phyloP scores from a whole-genome alignment of 2,888 invertebrate species.

The Heliconius aoede region DNA sequence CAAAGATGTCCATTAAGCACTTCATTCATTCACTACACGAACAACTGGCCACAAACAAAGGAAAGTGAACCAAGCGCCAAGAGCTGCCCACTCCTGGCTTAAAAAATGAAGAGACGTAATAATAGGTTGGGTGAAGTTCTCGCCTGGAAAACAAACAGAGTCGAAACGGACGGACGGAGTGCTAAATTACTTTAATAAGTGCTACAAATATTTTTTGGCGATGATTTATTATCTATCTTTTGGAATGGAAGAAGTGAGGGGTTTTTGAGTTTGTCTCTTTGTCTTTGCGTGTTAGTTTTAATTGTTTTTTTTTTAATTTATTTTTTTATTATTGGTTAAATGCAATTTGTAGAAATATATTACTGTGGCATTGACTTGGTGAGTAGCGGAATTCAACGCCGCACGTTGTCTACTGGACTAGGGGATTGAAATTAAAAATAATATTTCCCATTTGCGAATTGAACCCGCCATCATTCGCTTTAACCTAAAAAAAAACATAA shows the following conservation, averaged over 20 bases:
- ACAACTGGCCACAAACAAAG: slow-evolving; percentile 39
- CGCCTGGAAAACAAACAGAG: slow-evolving; percentile 83
- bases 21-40: slow-evolving; percentile 38
- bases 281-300: neutral
- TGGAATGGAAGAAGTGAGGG: slow-evolving; percentile 22
- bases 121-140: slow-evolving; percentile 63
- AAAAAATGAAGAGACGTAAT: slow-evolving; percentile 46
- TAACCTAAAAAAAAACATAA: no score
- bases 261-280: slow-evolving; percentile 20
- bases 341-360: no score
- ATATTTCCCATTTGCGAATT: no score
- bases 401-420: neutral
- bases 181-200: slow-evolving; percentile 61
- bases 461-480: no score
- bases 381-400: no score
- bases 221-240: slow-evolving; percentile 42
- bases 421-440: no score
- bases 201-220: slow-evolving; percentile 43
- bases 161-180: slow-evolving; percentile 55
- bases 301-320: neutral
- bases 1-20: slow-evolving; percentile 38
- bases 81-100: slow-evolving; percentile 59
- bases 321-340: neutral
- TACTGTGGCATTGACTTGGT: no score
- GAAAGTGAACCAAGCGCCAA: slow-evolving; percentile 50